Evolutionary conservation across 1,140 invertebrate genomes (phyloP).

Genomic region (Phocides pigmalion): DNA sequence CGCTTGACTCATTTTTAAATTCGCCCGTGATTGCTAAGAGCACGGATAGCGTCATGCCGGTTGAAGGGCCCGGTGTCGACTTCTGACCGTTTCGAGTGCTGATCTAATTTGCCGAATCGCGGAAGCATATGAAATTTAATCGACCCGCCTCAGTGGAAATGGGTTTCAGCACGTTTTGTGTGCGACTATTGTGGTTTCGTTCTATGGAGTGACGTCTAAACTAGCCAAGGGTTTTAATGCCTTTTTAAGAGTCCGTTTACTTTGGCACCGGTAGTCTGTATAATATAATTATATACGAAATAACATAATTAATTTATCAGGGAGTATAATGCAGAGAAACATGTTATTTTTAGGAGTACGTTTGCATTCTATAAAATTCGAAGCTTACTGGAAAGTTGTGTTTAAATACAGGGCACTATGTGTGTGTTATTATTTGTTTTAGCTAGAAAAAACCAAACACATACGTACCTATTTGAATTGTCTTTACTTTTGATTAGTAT

Average conservation of each 20-base stretch:
- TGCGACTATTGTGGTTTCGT: constrained; percentile 17
- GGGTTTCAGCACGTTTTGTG: constrained; percentile 30
- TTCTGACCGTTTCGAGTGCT: constrained; percentile 79
- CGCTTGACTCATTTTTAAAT: constrained; percentile 58
- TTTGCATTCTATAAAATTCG: too few relatives aligned
- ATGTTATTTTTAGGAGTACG: too few relatives aligned
- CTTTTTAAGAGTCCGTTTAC: not conserved
- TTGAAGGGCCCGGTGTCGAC: constrained; percentile 71
- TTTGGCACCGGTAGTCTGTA: too few relatives aligned
- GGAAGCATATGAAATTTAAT: constrained; percentile 78
- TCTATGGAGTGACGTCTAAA: not conserved
- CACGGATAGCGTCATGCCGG: constrained; percentile 62
- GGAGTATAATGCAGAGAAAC: too few relatives aligned
- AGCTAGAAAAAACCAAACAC: too few relatives aligned
- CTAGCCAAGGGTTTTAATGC: not conserved
- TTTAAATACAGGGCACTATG: too few relatives aligned
- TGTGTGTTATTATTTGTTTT: too few relatives aligned
- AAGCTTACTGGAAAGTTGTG: too few relatives aligned
- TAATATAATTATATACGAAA: too few relatives aligned
- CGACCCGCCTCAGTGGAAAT: constrained; percentile 55
- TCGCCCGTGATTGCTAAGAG: constrained; percentile 64
- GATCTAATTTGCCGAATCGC: constrained; percentile 78
- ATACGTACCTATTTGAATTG: too few relatives aligned
- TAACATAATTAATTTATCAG: too few relatives aligned
- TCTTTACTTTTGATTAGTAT: too few relatives aligned